phyloP scores from a whole-genome alignment of 2,888 invertebrate species.

The Trichopria drosophilae region DNA sequence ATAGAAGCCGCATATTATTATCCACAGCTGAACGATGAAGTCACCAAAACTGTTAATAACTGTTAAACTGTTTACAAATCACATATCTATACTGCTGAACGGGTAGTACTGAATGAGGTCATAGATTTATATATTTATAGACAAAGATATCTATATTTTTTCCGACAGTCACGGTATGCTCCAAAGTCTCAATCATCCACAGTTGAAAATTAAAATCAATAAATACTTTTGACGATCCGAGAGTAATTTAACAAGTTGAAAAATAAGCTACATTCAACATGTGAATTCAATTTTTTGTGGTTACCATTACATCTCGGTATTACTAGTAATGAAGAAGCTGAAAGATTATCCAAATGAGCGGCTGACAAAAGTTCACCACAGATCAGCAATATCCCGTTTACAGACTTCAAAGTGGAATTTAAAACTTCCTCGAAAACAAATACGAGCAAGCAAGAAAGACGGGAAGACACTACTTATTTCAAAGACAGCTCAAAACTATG shows the following conservation, averaged over 20 bases:
- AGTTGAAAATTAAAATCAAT: background rate
- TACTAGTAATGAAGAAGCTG: slow-evolving; percentile 1
- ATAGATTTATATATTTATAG: background rate
- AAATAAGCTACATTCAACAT: background rate
- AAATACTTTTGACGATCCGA: background rate
- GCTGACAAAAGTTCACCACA: too few species aligned
- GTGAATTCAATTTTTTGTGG: slow-evolving; percentile 7
- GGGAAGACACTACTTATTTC: too few species aligned
- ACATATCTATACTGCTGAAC: slow-evolving; percentile 20
- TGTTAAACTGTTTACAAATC: slow-evolving; percentile 12
- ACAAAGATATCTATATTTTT: slow-evolving; percentile 4
- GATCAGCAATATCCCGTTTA: too few species aligned
- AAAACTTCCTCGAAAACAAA: too few species aligned
- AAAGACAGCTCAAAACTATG: background rate
- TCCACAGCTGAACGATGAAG: background rate
- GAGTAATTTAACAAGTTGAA: background rate
- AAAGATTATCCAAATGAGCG: slow-evolving; percentile 6
- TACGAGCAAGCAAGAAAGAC: too few species aligned
- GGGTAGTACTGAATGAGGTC: slow-evolving; percentile 8
- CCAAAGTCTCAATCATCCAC: background rate
- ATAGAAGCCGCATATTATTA: slow-evolving; percentile 15
- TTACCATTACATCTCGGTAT: slow-evolving; percentile 17
- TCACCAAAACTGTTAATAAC: too few species aligned
- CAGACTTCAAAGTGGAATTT: too few species aligned
- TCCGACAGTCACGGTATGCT: slow-evolving; percentile 10